phyloP scores from a whole-genome alignment of 1,140 invertebrate genomes.

The Drosophila jambulina region DNA sequence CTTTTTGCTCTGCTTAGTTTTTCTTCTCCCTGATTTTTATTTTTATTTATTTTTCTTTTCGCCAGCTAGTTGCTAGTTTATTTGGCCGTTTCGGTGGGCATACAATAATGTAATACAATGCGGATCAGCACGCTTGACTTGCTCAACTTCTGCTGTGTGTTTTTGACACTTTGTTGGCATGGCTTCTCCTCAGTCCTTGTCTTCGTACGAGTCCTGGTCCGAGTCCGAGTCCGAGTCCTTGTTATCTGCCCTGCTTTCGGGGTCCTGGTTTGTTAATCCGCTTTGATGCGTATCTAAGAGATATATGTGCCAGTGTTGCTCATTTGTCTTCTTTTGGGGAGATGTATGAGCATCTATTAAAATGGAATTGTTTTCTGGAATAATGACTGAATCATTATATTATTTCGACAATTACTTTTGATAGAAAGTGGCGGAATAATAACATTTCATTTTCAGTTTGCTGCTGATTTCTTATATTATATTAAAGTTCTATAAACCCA shows the following conservation, averaged over 20 bases:
- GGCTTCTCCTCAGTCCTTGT: background rate
- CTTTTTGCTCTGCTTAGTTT: slow-evolving; percentile 22
- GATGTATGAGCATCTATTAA: background rate
- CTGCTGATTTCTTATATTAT: background rate
- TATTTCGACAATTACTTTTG: background rate
- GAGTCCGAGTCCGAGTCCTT: slow-evolving; percentile 1
- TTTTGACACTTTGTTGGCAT: slow-evolving; percentile 72
- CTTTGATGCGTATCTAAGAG: slow-evolving; percentile 71
- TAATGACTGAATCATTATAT: too few relatives aligned
- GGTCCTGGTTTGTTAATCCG: slow-evolving; percentile 67
- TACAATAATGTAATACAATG: slow-evolving; percentile 55
- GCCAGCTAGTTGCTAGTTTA: slow-evolving; percentile 53
- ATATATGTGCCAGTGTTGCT: slow-evolving; percentile 19
- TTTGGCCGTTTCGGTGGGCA: slow-evolving; percentile 48
- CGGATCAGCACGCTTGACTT: slow-evolving; percentile 78
- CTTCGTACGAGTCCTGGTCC: background rate
- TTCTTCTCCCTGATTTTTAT: slow-evolving; percentile 18
- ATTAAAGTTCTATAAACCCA: background rate
- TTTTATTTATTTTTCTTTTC: slow-evolving; percentile 6
- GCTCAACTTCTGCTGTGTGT: slow-evolving; percentile 70
- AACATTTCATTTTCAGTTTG: background rate
- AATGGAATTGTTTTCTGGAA: background rate
- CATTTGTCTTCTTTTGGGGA: background rate
- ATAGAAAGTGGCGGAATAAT: background rate
- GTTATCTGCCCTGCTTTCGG: slow-evolving; percentile 10